Evolutionary conservation across 1,140 invertebrate genomes (phyloP).

Genomic region (Rhyacophila brunnea): DNA sequence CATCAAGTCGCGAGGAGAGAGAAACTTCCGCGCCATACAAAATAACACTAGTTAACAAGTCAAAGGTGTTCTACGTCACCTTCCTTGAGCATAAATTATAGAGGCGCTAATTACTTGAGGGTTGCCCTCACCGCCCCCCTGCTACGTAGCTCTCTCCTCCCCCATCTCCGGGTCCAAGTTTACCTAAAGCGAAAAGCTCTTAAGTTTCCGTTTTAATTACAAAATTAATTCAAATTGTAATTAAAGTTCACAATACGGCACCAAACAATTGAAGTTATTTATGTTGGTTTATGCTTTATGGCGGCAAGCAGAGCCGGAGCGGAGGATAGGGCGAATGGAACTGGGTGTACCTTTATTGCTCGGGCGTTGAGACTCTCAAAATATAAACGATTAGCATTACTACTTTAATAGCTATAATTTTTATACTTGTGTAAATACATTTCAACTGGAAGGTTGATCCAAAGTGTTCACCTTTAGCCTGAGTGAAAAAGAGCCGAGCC

Average conservation of each 20-base stretch:
- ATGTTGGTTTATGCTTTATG: conserved; percentile 38
- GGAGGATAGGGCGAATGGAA: neutral
- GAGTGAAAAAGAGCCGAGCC: no score
- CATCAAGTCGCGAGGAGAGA: neutral
- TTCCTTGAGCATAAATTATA: conserved; percentile 29
- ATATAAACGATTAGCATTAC: no score
- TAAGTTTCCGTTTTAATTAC: conserved; percentile 38
- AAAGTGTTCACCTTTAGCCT: no score
- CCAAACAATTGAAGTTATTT: conserved; percentile 38
- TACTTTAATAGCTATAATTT: no score
- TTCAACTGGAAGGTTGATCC: no score
- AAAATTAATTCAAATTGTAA: conserved; percentile 39
- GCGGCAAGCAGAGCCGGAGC: conserved; percentile 10
- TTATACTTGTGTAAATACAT: no score
- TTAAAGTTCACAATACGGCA: conserved; percentile 38
- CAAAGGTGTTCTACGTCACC: conserved; percentile 20
- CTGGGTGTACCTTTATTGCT: conserved; percentile 29
- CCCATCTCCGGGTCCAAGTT: conserved; percentile 8
- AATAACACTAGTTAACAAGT: conserved; percentile 3
- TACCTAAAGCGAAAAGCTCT: conserved; percentile 37
- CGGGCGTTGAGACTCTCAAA: conserved; percentile 6
- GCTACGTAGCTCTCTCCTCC: neutral
- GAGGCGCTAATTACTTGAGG: conserved; percentile 29
- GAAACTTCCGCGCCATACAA: neutral
- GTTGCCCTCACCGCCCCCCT: neutral